Evolutionary conservation across 2,888 invertebrate species (phyloP).

Genomic region (Bembecia ichneumoniformis): DNA sequence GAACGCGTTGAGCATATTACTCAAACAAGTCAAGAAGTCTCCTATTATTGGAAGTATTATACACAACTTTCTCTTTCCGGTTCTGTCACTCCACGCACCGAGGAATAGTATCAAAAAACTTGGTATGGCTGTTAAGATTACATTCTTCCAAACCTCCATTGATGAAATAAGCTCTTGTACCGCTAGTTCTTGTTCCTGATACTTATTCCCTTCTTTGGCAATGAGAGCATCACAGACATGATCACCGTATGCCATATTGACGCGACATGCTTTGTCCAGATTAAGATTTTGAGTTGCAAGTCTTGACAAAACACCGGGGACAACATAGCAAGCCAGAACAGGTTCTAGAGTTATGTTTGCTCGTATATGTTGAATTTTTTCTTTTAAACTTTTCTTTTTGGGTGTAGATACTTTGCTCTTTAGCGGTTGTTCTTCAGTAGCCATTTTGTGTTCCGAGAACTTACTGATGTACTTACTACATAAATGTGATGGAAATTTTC

Average conservation of each 20-base stretch:
- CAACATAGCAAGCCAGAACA: conserved; percentile 74
- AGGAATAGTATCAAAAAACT: conserved; percentile 68
- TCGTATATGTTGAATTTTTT: conserved; percentile 58
- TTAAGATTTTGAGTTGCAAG: conserved; percentile 87
- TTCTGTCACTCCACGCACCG: conserved; percentile 75
- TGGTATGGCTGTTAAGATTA: conserved; percentile 67
- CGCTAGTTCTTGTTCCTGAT: conserved; percentile 73
- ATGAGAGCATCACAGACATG: conserved; percentile 81
- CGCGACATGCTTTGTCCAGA: conserved; percentile 87
- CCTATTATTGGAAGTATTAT: conserved; percentile 70
- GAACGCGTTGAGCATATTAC: conserved; percentile 65
- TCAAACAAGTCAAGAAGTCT: conserved; percentile 59
- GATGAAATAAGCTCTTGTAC: conserved; percentile 70
- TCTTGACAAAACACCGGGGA: conserved; percentile 76
- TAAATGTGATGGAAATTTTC: background rate
- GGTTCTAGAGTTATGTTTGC: conserved; percentile 78
- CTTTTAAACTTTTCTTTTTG: conserved; percentile 36
- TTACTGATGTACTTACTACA: conserved; percentile 1
- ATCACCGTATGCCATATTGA: conserved; percentile 79
- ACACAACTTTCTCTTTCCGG: conserved; percentile 69
- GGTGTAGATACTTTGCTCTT: conserved; percentile 12
- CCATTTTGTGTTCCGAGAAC: background rate
- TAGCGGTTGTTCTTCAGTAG: background rate
- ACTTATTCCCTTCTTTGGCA: conserved; percentile 76
- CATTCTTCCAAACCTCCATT: conserved; percentile 70